Evolutionary conservation across 2,113 vertebrate genomes (phyloP), one percentile per base, ranked within the genome.

Genomic region (Tachycineta bicolor): DNA sequence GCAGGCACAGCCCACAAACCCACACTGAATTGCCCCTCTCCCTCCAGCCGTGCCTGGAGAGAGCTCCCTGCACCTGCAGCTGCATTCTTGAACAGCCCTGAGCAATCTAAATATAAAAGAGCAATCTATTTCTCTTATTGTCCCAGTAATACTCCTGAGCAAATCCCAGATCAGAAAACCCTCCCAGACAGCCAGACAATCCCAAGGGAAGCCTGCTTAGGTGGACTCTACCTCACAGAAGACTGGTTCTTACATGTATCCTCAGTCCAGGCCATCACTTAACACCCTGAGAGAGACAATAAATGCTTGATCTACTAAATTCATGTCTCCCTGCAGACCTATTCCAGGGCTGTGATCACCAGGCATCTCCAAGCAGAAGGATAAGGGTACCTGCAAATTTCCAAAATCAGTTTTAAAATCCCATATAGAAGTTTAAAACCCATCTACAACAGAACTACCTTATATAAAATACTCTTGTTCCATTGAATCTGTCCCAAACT

Each of bases 211-310:
- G 14, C 9, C 4, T 60, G 37, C 33, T 7, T 12, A 41, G 12
- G 10, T 39, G 37, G 28, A 10, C 33, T 14, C 49, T 47, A 18
- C 52, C 11, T 68, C 29, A 55, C 8, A 31, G 0, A 0, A 74
- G 41, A 19, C 10, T 56, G 39, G 3, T 26, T 47, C 17, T n/a
- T 24, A 20, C 0, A 0, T 9, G 17, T 10, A 11, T 24, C 39
- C 19, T 58, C 22, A 43, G n/a, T 28, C 12, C 28, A 65, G 22
- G 6, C 22, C 37, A 83, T 34, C 19, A 18, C 29, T 22, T 1
- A 3, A 67, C 21, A 82, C 28, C 12, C 43, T 49, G 6, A 78
- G 22, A 21, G 81, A 90, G 52, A 74, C 44, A 21, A 86, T 11
- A 77, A 70, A 68, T 28, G 20, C 4, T 52, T 44, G 17, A 37